Evolutionary conservation across 1,140 invertebrate genomes (phyloP).

Genomic region (Theocolax elegans): DNA sequence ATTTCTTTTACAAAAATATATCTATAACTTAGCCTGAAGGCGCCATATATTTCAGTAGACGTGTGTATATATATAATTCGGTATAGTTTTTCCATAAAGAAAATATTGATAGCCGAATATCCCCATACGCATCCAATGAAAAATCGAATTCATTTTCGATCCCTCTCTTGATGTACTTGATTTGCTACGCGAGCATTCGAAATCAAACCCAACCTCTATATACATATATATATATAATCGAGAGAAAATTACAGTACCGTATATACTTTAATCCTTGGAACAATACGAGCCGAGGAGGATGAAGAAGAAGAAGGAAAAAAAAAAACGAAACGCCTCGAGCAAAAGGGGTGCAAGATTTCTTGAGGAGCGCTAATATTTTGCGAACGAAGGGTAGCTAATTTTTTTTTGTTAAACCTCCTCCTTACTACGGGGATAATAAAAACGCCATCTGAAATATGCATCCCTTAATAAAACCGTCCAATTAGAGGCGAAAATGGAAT

Average conservation of each 20-base stretch:
- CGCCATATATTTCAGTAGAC: too few relatives aligned
- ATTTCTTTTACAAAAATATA: too few relatives aligned
- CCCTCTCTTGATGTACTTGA: too few relatives aligned
- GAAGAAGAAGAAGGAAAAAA: slow-evolving; percentile 14
- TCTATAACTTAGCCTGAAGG: too few relatives aligned
- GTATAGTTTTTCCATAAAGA: too few relatives aligned
- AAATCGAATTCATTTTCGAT: too few relatives aligned
- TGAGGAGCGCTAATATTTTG: slow-evolving; percentile 52
- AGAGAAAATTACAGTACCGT: slow-evolving; percentile 60
- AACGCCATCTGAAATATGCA: slow-evolving; percentile 68
- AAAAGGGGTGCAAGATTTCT: slow-evolving; percentile 55
- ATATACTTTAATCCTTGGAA: slow-evolving; percentile 64
- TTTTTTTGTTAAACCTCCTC: slow-evolving; percentile 50
- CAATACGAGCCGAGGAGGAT: slow-evolving; percentile 47
- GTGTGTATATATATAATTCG: too few relatives aligned
- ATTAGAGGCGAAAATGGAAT: slow-evolving; percentile 66
- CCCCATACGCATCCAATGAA: too few relatives aligned
- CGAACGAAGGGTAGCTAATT: slow-evolving; percentile 62
- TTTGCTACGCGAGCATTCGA: too few relatives aligned
- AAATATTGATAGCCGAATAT: too few relatives aligned
- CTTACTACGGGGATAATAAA: slow-evolving; percentile 64
- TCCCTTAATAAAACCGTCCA: slow-evolving; percentile 68
- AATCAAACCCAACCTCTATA: too few relatives aligned
- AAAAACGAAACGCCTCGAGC: slow-evolving; percentile 40
- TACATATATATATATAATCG: background rate